Conservation (phyloP, 2,888 invertebrate species). For the Cephus pulcher region DNA sequence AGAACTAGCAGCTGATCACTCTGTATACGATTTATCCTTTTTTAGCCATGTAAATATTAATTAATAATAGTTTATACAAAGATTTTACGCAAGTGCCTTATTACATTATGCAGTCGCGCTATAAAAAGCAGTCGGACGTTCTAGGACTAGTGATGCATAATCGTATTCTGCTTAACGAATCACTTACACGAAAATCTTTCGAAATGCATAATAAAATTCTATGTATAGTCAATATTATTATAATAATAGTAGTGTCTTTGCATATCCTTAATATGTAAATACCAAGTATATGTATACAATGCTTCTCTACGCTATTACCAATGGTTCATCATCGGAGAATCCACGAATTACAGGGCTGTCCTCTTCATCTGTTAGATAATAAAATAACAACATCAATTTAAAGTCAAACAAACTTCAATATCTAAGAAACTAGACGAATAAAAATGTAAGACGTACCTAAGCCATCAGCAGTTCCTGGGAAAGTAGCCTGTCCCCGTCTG, state of each 20-base stretch:
- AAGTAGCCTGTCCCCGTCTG: constrained; percentile 87
- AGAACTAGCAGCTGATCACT: neutral
- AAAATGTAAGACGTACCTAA: constrained; percentile 70
- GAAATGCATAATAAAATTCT: constrained; percentile 33
- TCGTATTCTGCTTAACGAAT: constrained; percentile 11
- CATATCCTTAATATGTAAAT: constrained; percentile 38
- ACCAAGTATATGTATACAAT: constrained; percentile 23
- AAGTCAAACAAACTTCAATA: neutral
- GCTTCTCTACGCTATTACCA: constrained; percentile 83
- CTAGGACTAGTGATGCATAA: constrained; percentile 15
- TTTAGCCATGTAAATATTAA: constrained; percentile 8
- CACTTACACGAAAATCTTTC: constrained; percentile 37
- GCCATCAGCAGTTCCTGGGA: constrained; percentile 75
- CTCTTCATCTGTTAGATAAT: constrained; percentile 75
- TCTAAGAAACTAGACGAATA: neutral
- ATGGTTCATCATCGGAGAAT: constrained; percentile 93
- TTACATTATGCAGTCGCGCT: neutral
- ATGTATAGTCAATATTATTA: constrained; percentile 47
- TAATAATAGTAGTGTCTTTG: constrained; percentile 53
- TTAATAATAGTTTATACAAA: constrained; percentile 19
- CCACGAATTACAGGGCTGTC: constrained; percentile 90
- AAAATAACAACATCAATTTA: neutral
- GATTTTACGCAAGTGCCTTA: constrained; percentile 32
- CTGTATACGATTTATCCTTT: neutral
- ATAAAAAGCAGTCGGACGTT: constrained; percentile 19